Percentiles rank a stretch among this genome's conserved stretches.
Conservation (phyloP, 2,797 vertebrate genomes). For the Apogon talboti region DNA sequence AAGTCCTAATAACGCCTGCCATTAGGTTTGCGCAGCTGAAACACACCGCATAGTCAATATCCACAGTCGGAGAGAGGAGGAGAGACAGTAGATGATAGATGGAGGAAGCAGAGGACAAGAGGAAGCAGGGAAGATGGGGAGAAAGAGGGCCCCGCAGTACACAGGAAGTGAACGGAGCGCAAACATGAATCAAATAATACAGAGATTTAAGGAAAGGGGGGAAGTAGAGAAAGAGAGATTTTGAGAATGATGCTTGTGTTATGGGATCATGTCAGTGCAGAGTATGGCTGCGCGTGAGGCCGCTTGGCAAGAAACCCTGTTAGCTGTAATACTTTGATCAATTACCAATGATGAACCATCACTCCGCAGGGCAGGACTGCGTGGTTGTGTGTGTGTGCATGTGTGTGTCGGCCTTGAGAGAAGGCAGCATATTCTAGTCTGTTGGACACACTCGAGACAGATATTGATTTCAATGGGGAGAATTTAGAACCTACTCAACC, state of each 20-base stretch:
- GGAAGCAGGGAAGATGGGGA: not conserved
- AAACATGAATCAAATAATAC: constrained; percentile 29
- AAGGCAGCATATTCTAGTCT: constrained; percentile 70
- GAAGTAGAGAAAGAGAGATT: constrained; percentile 12
- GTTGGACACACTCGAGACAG: constrained; percentile 75
- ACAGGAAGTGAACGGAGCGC: constrained; percentile 34
- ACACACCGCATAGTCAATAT: constrained; percentile 51
- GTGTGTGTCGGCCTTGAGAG: constrained; percentile 65
- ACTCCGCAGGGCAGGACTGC: constrained; percentile 34
- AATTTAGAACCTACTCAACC: constrained; percentile 76
- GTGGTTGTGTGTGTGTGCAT: constrained; percentile 31
- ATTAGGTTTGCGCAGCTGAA: constrained; percentile 57
- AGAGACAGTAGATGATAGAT: constrained; percentile 37
- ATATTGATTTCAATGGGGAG: constrained; percentile 78
- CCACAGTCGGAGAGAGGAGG: constrained; percentile 27
- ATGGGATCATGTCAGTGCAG: constrained; percentile 46
- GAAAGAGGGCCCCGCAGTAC: constrained; percentile 21
- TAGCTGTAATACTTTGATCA: constrained; percentile 72
- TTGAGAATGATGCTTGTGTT: constrained; percentile 30
- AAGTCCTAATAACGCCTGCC: constrained; percentile 65
- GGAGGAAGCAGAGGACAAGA: constrained; percentile 19
- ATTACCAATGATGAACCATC: constrained; percentile 72
- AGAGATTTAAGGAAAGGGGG: constrained; percentile 28
- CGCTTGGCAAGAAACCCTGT: constrained; percentile 50
- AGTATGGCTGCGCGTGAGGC: constrained; percentile 22